Percentiles rank a stretch among this genome's conserved stretches.
Conservation (phyloP, 2,888 invertebrate genomes). For the Apodemia hepburni region DNA sequence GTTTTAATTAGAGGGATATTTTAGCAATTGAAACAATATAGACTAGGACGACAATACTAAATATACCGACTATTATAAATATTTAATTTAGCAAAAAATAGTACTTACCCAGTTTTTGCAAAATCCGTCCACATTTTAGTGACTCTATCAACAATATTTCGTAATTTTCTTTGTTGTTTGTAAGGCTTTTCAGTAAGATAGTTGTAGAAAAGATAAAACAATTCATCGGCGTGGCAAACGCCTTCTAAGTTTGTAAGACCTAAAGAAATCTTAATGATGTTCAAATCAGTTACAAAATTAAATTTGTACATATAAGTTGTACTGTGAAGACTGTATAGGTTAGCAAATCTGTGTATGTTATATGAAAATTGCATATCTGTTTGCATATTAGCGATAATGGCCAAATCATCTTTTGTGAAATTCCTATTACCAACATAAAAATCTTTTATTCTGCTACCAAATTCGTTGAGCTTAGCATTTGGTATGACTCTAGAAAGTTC, state of each 20-base stretch:
- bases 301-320: no score
- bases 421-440: constrained; percentile 38
- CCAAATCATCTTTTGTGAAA: constrained; percentile 32
- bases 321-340: no score
- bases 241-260: constrained; percentile 37
- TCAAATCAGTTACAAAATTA: constrained; percentile 36
- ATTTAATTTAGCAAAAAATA: not conserved
- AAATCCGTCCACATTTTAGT: constrained; percentile 63
- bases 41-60: no score
- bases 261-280: constrained; percentile 33
- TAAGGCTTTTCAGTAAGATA: constrained; percentile 41
- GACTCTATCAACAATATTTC: constrained; percentile 42
- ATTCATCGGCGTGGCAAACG: constrained; percentile 55
- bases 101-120: constrained; percentile 52
- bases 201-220: constrained; percentile 52
- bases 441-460: constrained; percentile 35
- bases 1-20: no score
- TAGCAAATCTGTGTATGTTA: constrained; percentile 18
- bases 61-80: no score
- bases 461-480: constrained; percentile 29
- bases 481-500: constrained; percentile 33
- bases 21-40: no score
- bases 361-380: constrained; percentile 37
- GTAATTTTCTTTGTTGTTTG: constrained; percentile 35
- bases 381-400: constrained; percentile 29